Evolutionary conservation across 2,113 vertebrate genomes (phyloP), one percentile per base, ranked within the genome.

Genomic region (Corvus cornix): DNA sequence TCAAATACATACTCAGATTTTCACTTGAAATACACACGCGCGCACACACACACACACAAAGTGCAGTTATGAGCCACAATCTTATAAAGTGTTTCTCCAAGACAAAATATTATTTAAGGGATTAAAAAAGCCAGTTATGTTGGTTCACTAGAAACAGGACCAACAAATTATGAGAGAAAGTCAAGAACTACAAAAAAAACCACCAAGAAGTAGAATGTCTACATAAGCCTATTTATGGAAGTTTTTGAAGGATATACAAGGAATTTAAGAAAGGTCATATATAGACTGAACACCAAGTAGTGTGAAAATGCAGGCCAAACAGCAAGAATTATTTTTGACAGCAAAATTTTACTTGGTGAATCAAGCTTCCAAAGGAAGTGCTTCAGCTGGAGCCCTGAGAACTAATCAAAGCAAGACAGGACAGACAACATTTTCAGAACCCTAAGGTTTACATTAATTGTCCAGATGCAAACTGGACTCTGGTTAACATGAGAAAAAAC

Each of bases 11-110:
- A n/a, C 11, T 35, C 9, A 0, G 46, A 43, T 78, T 88, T 84
- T 66, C 41, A 24, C 16, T 69, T 69, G 41, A 53, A 68, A 27
- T 5, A 37, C 13, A 35, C 7, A 37, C 21, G 3, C 22, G 10
- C 6, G 13, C 0, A 30, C 1, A 24, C 8, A 6, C 7, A 37
- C 37, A 37, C 8, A 22, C 1, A 9, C 3, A 8, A 18, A 43
- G 7, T 51, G 31, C 31, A 49, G 11, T 62, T 73, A 24, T 24
- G 4, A 6, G 33, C 30, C 44, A 56, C 5, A 10, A 23, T 18
- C 64, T 84, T 33, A 70, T 6, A 30, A 13, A 67, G 11, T 28
- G 8, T 59, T 21, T 39, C 33, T 58, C 30, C 43, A 80, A 64
- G 10, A 80, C 9, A 7, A 83, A 86, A 22, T 20, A 70, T 58